Percentiles rank a stretch among this genome's conserved stretches.
These are phyloP conservation scores for Myotis myotis DNA, from an alignment of 2,797 vertebrate genomes.

Conservation along the genomic window DNA sequence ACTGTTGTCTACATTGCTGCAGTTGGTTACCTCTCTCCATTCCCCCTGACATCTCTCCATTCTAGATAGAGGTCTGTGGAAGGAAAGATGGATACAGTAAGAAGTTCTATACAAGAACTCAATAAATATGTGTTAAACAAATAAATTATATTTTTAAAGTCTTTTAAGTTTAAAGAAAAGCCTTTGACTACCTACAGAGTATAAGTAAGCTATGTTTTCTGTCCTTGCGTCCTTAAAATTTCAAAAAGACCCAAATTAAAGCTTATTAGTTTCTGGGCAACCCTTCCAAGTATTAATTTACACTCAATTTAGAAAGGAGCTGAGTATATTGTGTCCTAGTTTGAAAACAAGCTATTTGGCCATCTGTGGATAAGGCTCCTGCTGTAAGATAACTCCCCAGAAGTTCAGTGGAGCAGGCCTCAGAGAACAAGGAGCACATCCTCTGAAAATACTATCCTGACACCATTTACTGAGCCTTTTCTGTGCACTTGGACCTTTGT, in stretches of 20 bases:
- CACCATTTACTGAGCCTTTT: background rate
- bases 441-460: background rate
- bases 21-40: background rate
- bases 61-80: background rate
- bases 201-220: background rate
- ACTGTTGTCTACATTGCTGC: background rate
- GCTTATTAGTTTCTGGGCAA: background rate
- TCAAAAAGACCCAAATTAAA: background rate
- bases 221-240: background rate
- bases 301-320: background rate
- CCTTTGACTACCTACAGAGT: background rate
- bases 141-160: background rate
- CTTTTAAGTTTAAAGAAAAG: background rate
- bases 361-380: background rate
- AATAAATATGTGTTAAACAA: background rate
- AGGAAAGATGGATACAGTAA: background rate
- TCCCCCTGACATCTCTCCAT: background rate
- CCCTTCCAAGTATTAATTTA: constrained; percentile 11
- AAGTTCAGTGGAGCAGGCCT: background rate
- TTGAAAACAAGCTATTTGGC: constrained; percentile 32
- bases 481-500: background rate
- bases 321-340: background rate
- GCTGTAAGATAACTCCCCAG: background rate
- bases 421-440: background rate
- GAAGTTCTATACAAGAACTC: background rate